Evolutionary conservation across 2,113 vertebrate species (phyloP).

Genomic region (Mesitornis unicolor): DNA sequence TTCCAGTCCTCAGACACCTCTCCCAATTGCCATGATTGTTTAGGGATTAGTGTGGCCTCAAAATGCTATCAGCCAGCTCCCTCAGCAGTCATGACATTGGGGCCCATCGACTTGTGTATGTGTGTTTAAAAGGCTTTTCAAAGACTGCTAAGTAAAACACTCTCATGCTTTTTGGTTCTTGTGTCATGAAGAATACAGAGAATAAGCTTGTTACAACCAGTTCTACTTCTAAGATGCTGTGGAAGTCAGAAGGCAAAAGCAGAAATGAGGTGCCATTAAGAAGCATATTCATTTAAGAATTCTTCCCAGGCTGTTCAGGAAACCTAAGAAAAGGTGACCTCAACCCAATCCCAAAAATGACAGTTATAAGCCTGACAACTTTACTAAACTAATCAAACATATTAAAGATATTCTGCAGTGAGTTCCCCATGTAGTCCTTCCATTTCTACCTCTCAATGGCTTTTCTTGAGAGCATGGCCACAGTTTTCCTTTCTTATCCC

Average conservation of each 20-base stretch:
- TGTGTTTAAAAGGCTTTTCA: not conserved
- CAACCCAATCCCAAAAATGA: not conserved
- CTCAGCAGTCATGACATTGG: not conserved
- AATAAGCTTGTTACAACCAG: not conserved
- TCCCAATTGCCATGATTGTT: not conserved
- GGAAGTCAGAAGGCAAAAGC: not conserved
- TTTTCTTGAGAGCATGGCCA: not conserved
- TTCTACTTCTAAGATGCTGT: not conserved
- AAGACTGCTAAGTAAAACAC: not conserved
- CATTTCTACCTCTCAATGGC: not conserved
- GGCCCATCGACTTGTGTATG: too few relatives aligned
- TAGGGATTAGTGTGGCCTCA: not conserved
- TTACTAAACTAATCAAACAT: not conserved
- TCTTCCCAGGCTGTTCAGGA: not conserved
- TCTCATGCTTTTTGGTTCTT: not conserved
- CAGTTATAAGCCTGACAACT: not conserved
- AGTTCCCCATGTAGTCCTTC: not conserved
- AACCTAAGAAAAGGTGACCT: not conserved
- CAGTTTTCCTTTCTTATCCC: not conserved
- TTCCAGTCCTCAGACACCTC: not conserved
- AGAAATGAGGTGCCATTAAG: not conserved
- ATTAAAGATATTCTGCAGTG: not conserved
- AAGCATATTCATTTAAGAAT: not conserved
- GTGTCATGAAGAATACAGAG: not conserved
- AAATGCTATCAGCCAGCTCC: not conserved